Evolutionary conservation across 2,797 vertebrate genomes (phyloP).

Genomic region (Phalloptychus januarius): DNA sequence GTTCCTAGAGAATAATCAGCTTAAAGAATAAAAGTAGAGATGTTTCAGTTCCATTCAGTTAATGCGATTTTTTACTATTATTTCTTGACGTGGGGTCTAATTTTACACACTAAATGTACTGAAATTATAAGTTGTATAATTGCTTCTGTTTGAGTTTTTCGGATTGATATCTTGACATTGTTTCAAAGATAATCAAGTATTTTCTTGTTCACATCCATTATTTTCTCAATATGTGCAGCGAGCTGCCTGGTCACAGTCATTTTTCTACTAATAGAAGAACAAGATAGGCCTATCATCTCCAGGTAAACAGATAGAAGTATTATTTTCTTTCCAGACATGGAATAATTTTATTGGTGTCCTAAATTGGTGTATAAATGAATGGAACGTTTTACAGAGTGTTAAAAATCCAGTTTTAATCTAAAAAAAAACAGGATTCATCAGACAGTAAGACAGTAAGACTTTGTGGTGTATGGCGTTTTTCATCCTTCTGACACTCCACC

Average conservation of each 20-base stretch:
- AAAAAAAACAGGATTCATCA: slow-evolving; percentile 28
- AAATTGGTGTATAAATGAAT: slow-evolving; percentile 20
- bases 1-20: neutral
- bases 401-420: slow-evolving; percentile 21
- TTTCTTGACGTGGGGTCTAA: neutral
- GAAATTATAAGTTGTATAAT: slow-evolving; percentile 3
- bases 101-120: neutral
- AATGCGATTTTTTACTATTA: neutral
- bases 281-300: slow-evolving; percentile 4
- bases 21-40: neutral
- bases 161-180: neutral
- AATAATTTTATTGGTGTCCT: slow-evolving; percentile 4
- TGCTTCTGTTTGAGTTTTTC: neutral
- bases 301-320: slow-evolving; percentile 6
- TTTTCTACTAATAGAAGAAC: neutral
- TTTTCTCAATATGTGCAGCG: neutral
- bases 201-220: slow-evolving; percentile 10
- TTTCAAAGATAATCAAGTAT: neutral
- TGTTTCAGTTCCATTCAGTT: neutral
- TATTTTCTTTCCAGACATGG: slow-evolving; percentile 9
- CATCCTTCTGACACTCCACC: slow-evolving; percentile 37
- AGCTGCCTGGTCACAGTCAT: neutral
- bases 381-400: slow-evolving; percentile 9
- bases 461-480: slow-evolving; percentile 42
- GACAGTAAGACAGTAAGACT: slow-evolving; percentile 25